These are phyloP conservation scores for Dasysyrphus albostriatus DNA, from an alignment of 2,888 invertebrate genomes.

Conservation along the genomic window DNA sequence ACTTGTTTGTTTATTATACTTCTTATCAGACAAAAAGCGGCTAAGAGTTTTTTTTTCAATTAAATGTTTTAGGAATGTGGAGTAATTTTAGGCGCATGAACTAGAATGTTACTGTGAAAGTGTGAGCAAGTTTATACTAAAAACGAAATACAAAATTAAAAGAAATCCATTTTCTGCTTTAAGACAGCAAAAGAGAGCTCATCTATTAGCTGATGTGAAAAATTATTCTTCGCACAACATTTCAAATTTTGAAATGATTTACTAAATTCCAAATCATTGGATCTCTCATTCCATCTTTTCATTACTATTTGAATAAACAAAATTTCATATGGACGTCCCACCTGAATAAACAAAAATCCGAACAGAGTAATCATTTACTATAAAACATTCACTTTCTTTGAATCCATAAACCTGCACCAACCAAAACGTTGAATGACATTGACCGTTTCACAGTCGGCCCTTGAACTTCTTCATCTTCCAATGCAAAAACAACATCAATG, in stretches of 20 bases:
- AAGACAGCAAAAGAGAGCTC: too few species aligned
- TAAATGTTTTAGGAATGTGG: neutral
- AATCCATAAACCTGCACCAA: neutral
- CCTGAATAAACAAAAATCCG: slow-evolving; percentile 25
- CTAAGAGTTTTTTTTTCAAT: neutral
- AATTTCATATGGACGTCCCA: slow-evolving; percentile 9
- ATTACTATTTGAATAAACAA: neutral
- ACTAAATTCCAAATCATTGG: too few species aligned
- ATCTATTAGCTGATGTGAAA: too few species aligned
- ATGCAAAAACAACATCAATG: slow-evolving; percentile 38
- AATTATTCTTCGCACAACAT: too few species aligned
- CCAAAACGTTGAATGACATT: slow-evolving; percentile 55
- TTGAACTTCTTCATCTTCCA: slow-evolving; percentile 56
- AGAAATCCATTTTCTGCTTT: too few species aligned
- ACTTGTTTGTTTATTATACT: neutral
- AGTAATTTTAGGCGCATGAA: slow-evolving; percentile 11
- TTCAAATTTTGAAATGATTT: too few species aligned
- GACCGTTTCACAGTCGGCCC: slow-evolving; percentile 56
- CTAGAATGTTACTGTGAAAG: too few species aligned
- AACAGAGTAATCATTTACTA: neutral
- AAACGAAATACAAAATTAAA: too few species aligned
- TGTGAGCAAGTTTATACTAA: too few species aligned
- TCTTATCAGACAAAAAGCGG: neutral
- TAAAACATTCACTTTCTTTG: slow-evolving; percentile 27
- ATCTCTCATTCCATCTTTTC: neutral